phyloP scores from a whole-genome alignment of 1,140 invertebrate genomes.

The Pseudomyrmex concolor region DNA sequence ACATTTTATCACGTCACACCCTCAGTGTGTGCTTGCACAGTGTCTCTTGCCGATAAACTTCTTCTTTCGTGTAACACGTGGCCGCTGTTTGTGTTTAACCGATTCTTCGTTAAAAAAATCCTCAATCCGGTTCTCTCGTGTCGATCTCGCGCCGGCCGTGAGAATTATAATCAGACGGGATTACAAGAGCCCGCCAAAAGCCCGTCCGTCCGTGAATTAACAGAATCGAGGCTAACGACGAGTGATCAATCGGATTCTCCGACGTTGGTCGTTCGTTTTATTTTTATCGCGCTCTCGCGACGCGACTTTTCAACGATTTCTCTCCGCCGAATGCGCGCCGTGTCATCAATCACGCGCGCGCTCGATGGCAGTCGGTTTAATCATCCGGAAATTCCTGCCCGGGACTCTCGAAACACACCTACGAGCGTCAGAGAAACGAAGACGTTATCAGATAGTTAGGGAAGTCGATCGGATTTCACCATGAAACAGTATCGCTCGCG shows the following conservation, averaged over 20 bases:
- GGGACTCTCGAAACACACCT: neutral
- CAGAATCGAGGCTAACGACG: slow-evolving; percentile 1
- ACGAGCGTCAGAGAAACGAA: neutral
- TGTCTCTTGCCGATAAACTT: slow-evolving; percentile 34
- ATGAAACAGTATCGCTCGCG: neutral
- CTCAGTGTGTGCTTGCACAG: neutral
- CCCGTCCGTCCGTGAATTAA: neutral
- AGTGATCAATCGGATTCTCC: slow-evolving; percentile 3
- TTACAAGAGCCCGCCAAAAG: too few relatives aligned
- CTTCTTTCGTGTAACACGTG: slow-evolving; percentile 4
- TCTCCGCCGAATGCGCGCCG: neutral
- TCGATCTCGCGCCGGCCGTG: neutral
- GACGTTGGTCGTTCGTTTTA: neutral
- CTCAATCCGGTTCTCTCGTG: neutral
- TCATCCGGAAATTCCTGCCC: slow-evolving; percentile 39
- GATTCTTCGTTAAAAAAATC: neutral
- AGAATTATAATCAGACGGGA: neutral
- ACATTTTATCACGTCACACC: slow-evolving; percentile 54
- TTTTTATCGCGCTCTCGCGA: slow-evolving; percentile 3
- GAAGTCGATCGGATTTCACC: neutral
- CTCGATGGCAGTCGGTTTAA: neutral
- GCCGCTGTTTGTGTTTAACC: neutral
- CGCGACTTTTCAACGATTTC: neutral
- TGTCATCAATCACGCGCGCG: slow-evolving; percentile 13
- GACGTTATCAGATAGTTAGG: slow-evolving; percentile 6